Conservation (phyloP, 2,113 vertebrate species). For the Hydrochoerus hydrochaeris region DNA sequence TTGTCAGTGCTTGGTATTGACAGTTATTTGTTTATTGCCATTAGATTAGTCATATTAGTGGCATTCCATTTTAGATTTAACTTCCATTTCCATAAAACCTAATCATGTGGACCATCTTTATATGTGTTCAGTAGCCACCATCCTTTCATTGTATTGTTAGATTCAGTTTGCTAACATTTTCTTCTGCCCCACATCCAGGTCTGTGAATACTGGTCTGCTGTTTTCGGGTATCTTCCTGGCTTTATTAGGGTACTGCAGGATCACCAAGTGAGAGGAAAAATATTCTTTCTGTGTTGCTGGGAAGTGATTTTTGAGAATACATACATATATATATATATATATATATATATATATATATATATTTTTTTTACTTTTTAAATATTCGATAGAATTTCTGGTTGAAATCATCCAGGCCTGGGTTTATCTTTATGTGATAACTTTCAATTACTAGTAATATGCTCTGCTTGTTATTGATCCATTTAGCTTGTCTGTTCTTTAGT, state of each 20-base stretch:
- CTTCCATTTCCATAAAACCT: background rate
- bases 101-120: background rate
- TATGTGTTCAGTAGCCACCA: background rate
- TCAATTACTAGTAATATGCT: background rate
- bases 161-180: background rate
- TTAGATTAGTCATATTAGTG: background rate
- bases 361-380: background rate
- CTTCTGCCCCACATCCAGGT: background rate
- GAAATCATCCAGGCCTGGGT: background rate
- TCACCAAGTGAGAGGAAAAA: background rate
- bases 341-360: background rate
- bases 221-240: conserved; percentile 5
- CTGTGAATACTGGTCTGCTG: background rate
- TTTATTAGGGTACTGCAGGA: background rate
- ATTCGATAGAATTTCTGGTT: background rate
- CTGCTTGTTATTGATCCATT: background rate
- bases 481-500: background rate
- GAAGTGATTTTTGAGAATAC: background rate
- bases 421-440: background rate
- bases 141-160: background rate
- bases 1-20: background rate
- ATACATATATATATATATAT: too few species aligned
- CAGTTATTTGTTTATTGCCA: background rate
- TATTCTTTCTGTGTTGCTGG: background rate
- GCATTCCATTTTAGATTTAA: background rate